These are phyloP conservation scores for Holothuria glaberrima DNA, from an alignment of 35 echinoderm and acorn worm species.

Conservation along the genomic window DNA sequence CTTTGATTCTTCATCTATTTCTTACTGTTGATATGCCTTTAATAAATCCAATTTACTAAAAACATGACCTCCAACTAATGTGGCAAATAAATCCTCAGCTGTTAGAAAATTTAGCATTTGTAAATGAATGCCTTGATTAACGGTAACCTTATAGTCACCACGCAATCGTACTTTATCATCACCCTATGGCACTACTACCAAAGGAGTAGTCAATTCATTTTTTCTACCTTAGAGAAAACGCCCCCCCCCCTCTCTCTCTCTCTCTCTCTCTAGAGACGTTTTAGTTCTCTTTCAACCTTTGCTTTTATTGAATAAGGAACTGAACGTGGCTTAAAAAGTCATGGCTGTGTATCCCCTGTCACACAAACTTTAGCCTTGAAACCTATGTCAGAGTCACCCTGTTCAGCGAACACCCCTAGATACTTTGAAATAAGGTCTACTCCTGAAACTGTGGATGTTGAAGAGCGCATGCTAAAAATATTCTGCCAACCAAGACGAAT, in stretches of 20 bases:
- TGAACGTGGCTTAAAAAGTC: constrained; percentile 61
- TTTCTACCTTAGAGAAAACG: constrained; percentile 25
- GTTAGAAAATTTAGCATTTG: constrained; percentile 53
- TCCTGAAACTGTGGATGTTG: neutral
- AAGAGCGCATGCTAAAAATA: neutral
- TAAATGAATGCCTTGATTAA: constrained; percentile 30
- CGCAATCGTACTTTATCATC: constrained; percentile 35
- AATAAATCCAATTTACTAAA: constrained; percentile 59
- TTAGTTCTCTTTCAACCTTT: constrained; percentile 57
- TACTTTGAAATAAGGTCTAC: neutral
- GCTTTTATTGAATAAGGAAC: constrained; percentile 62
- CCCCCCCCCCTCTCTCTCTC: no score
- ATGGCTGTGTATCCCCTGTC: constrained; percentile 10
- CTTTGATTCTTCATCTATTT: constrained; percentile 50
- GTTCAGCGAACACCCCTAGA: neutral
- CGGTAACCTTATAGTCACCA: constrained; percentile 66
- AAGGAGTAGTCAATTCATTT: constrained; percentile 51
- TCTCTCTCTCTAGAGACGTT: constrained; percentile 1
- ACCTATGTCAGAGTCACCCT: neutral
- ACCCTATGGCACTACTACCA: constrained; percentile 47
- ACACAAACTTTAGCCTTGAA: constrained; percentile 61
- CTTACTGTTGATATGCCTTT: constrained; percentile 59
- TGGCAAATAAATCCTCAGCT: constrained; percentile 67
- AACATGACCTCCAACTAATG: constrained; percentile 52
- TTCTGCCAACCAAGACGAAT: constrained; percentile 14